These are phyloP conservation scores for Brachymystax lenok DNA, from an alignment of 2,797 vertebrate species.

Conservation along the genomic window DNA sequence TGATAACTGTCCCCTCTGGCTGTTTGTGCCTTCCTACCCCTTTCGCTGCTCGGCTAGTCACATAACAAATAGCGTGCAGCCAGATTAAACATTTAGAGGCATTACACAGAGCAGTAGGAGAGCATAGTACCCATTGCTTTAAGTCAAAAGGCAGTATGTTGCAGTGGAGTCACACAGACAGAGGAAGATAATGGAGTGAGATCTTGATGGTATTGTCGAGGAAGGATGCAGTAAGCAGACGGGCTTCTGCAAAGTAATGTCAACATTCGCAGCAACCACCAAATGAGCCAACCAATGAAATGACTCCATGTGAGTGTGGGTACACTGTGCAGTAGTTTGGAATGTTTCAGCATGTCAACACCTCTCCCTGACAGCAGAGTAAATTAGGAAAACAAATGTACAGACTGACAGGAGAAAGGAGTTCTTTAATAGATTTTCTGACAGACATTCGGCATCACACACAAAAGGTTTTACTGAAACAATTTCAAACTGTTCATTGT, in stretches of 20 bases:
- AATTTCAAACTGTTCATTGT: background rate
- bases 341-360: background rate
- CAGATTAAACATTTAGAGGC: constrained; percentile 16
- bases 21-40: background rate
- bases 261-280: background rate
- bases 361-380: background rate
- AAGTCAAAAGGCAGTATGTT: background rate
- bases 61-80: background rate
- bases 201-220: background rate
- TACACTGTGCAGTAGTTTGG: background rate
- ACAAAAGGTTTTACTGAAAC: background rate
- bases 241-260: background rate
- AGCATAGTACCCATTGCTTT: background rate
- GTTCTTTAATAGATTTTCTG: background rate
- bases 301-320: background rate
- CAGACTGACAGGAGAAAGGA: background rate
- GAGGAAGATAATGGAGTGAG: background rate
- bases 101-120: constrained; percentile 1
- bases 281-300: background rate
- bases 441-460: background rate
- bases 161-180: background rate
- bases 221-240: background rate
- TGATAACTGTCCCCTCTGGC: background rate
- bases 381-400: background rate
- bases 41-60: background rate